Conservation (phyloP, 1,140 invertebrate species). For the Pygmarrhopalites habei region DNA sequence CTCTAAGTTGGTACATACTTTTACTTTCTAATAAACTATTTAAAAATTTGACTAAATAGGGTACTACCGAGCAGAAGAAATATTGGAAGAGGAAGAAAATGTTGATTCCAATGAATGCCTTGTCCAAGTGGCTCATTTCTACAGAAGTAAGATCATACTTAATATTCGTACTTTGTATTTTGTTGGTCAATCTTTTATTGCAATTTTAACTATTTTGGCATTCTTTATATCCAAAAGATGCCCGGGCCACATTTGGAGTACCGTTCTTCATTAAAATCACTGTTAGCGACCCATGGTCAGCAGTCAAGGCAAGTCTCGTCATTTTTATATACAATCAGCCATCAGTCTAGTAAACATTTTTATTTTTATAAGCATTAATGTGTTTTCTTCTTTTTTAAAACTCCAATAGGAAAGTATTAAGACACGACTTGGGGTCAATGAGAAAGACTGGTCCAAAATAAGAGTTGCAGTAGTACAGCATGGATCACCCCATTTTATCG, state of each 20-base stretch:
- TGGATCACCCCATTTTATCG: constrained; percentile 14
- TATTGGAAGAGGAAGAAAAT: constrained; percentile 78
- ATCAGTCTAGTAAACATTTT: too few species aligned
- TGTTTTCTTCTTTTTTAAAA: too few species aligned
- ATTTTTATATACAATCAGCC: too few species aligned
- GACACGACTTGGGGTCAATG: constrained; percentile 85
- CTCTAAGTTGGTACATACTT: neutral
- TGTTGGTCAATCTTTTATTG: too few species aligned
- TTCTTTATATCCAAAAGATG: too few species aligned
- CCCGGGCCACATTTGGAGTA: constrained; percentile 94
- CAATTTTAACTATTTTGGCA: too few species aligned
- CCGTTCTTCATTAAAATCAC: constrained; percentile 88
- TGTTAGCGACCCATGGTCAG: constrained; percentile 30
- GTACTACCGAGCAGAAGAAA: constrained; percentile 84
- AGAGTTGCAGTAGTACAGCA: constrained; percentile 37
- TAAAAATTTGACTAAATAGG: too few species aligned
- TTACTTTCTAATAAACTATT: too few species aligned
- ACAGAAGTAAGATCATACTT: too few species aligned
- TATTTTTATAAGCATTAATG: too few species aligned
- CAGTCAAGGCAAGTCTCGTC: too few species aligned
- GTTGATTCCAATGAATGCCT: constrained; percentile 78
- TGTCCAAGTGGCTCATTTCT: constrained; percentile 92
- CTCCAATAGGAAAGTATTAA: constrained; percentile 86
- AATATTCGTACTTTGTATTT: too few species aligned
- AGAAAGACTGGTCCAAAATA: constrained; percentile 98